A percentile compares a stretch with the other conserved stretches of the same genome.
phyloP scores from a whole-genome alignment of 2,888 invertebrate species.

The Chloroclystis v-ata region DNA sequence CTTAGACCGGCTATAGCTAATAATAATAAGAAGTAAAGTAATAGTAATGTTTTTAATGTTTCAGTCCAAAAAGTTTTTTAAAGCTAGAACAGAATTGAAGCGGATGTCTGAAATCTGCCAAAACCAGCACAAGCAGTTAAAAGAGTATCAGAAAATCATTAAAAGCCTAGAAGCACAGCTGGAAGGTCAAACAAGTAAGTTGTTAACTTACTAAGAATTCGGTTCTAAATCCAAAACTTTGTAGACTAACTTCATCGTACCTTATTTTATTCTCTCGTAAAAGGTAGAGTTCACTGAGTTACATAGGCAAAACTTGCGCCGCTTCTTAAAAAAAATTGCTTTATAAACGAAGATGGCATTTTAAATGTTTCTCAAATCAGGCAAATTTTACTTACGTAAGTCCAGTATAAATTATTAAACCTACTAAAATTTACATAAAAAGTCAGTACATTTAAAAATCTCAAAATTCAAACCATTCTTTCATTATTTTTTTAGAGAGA shows the following conservation, averaged over 20 bases:
- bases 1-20: no score
- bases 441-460: no score
- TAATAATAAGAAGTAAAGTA: no score
- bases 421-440: no score
- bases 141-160: constrained; percentile 61
- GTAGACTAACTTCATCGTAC: neutral
- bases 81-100: constrained; percentile 59
- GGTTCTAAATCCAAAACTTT: neutral
- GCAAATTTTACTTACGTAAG: no score
- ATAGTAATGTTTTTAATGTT: no score
- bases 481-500: no score
- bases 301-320: neutral
- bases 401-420: no score
- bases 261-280: neutral
- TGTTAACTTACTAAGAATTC: constrained; percentile 4
- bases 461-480: no score
- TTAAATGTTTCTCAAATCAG: no score
- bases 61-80: constrained; percentile 69
- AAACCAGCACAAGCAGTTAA: constrained; percentile 64
- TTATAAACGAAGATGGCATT: no score
- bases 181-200: constrained; percentile 48
- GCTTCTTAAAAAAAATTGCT: no score
- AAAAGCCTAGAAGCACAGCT: constrained; percentile 54
- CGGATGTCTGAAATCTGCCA: constrained; percentile 65
- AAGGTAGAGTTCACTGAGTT: neutral